Base-by-base conservation (phyloP, 2,888 invertebrate genomes). In the Eristalinus sepulchralis region DNA sequence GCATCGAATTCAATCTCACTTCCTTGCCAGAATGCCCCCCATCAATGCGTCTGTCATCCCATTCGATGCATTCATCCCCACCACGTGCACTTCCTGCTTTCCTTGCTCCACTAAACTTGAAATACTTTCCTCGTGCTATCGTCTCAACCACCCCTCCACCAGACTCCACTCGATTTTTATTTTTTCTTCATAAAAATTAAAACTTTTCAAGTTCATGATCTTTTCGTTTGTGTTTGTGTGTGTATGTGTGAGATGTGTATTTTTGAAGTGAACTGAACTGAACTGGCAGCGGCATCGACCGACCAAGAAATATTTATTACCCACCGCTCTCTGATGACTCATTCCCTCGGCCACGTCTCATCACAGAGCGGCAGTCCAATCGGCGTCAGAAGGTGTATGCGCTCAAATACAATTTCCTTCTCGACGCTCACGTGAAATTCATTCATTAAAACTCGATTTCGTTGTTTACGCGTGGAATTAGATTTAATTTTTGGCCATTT, bases 171-270 rank as follows among this genome's bases (percentile, higher is more conserved):
- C 1, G 6, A 1, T 47, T 6, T 47, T 3, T 47, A n/a, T 1
- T 4, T 39, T 13, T 13, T 39, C 39, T 5, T 6, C 47, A 57
- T 11, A 24, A 27, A 57, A 57, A 57, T 24, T 22, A 55, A 68
- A 34, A 20, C 10, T 55, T 68, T 68, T 68, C 68, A 68, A 68
- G 68, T 68, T 68, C 68, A 68, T 55, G 68, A 68, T 68, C 55
- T 67, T 55, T 67, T 1, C 17, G 20, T 31, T 0, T 20, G 20
- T 31, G 13, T 11, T 13, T 11, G 63, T 17, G n/a, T 11, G 33
- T 17, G 47, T 20, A 22, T 11, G n/a, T n/a, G 13, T 13, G 2
- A 17, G 24, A 47, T 31, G 24, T 3, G 20, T 27, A 5, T 27
- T 27, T 27, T 27, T 3, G 33, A 8, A 17, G 31, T 6, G 17